phyloP scores from a whole-genome alignment of 2,797 vertebrate genomes.

The Hippoglossus hippoglossus region DNA sequence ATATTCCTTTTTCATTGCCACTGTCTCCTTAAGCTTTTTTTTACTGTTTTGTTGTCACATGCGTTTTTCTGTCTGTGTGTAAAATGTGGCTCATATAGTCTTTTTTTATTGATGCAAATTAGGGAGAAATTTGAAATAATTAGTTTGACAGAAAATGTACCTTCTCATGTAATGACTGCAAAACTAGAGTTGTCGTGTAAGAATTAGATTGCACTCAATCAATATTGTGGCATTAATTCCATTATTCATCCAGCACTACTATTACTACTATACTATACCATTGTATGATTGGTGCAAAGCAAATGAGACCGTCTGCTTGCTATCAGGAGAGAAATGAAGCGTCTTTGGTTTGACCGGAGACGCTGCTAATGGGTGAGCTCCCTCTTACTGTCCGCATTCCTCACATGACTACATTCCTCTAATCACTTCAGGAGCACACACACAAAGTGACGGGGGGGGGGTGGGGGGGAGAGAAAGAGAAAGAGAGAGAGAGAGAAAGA shows the following conservation, averaged over 20 bases:
- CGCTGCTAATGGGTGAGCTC: conserved; percentile 54
- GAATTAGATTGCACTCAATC: neutral
- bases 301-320: neutral
- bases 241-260: neutral
- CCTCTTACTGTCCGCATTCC: conserved; percentile 70
- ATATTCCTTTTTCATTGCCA: no score
- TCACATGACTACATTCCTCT: conserved; percentile 73
- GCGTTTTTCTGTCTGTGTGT: no score
- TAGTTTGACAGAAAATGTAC: neutral
- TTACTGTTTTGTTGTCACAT: no score
- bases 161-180: neutral
- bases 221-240: neutral
- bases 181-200: neutral
- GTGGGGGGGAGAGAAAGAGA: neutral
- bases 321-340: neutral
- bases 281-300: no score
- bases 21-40: no score
- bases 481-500: neutral
- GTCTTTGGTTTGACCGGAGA: conserved; percentile 36
- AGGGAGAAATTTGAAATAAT: no score
- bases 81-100: no score
- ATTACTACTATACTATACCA: no score
- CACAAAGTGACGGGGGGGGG: neutral
- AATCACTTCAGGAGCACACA: conserved; percentile 45
- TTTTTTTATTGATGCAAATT: no score